Base-by-base conservation (phyloP, 2,113 vertebrate genomes). In the Perca fluviatilis region DNA sequence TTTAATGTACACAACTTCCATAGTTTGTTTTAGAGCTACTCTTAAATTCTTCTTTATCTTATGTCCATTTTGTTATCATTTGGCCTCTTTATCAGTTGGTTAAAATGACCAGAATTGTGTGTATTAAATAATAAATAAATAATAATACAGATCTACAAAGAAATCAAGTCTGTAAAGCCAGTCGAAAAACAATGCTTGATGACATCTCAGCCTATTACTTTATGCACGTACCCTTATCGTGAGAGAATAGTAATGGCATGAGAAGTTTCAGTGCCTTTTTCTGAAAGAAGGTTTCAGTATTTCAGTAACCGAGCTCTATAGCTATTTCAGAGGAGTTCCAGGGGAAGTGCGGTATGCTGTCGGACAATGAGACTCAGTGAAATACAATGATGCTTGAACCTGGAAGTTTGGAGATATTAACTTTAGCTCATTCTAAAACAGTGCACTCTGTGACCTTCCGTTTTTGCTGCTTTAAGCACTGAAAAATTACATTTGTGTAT, bases 251-350 rank as follows among this genome's bases (percentile, higher is more conserved):
- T 60, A 5, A 15, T 11, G 1, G 9, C 40, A 33, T n/a, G 54
- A 58, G 47, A 56, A 49, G 66, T 80, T 84, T 84, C 54, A 21
- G 77, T 0, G 49, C 62, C 72, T 68, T 63, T 50, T 56, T 62
- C 67, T 74, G 1, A 60, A 54, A 23, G 40, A 5, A 5, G 21
- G 69, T 66, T 80, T 79, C 27, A 15, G 47, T 74, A 27, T 63
- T 60, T 53, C 67, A 58, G 74, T 53, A 58, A 8, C 30, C 7
- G 43, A n/a, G 33, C 23, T 36, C 43, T 4, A 18, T 4, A 50
- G 14, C 64, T 54, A 2, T 74, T 70, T 82, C 57, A 57, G 33
- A 36, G 23, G 51, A n/a, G 33, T 65, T 80, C 58, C 21, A 30
- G 57, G 0, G 80, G 56, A 76, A 67, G 69, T 83, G 13, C 5